Evolutionary conservation across 2,797 vertebrate species (phyloP).

Genomic region (Rhynchonycteris naso): DNA sequence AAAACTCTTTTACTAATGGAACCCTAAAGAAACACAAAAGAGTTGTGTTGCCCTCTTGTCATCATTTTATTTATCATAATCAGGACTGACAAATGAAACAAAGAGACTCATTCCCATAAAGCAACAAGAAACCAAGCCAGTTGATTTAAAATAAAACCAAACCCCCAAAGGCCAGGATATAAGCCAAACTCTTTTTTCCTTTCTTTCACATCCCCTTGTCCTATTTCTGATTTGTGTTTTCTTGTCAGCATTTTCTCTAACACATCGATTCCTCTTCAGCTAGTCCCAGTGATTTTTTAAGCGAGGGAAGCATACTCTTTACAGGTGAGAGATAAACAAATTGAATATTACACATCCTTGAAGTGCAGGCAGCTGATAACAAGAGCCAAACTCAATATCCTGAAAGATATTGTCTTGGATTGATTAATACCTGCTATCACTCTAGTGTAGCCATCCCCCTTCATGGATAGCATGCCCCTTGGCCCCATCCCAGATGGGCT

Average conservation of each 20-base stretch:
- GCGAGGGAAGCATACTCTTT: conserved; percentile 85
- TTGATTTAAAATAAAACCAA: conserved; percentile 41
- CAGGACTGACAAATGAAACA: conserved; percentile 60
- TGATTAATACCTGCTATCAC: conserved; percentile 86
- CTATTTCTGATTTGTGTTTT: conserved; percentile 81
- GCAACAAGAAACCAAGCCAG: conserved; percentile 2
- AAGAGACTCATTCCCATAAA: conserved; percentile 24
- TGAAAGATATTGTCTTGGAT: conserved; percentile 87
- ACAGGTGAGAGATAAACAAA: conserved; percentile 88
- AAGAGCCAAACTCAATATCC: conserved; percentile 87
- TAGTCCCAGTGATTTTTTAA: conserved; percentile 84
- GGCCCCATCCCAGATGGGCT: conserved; percentile 75
- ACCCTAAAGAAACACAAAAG: conserved; percentile 26
- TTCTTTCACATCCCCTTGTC: conserved; percentile 75
- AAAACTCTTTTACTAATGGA: not conserved
- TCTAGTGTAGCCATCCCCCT: conserved; percentile 77
- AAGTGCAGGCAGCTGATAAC: conserved; percentile 85
- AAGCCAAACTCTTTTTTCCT: conserved; percentile 75
- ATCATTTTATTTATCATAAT: conserved; percentile 66
- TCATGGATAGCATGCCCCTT: conserved; percentile 73
- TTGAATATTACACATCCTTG: conserved; percentile 88
- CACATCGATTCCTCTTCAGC: conserved; percentile 83
- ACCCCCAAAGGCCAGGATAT: conserved; percentile 33
- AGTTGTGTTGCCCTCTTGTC: not conserved
- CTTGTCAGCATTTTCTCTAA: conserved; percentile 85